A percentile compares a stretch with the other conserved stretches of the same genome.
Conservation (phyloP, 2,113 vertebrate genomes). For the Phyllostomus hastatus region DNA sequence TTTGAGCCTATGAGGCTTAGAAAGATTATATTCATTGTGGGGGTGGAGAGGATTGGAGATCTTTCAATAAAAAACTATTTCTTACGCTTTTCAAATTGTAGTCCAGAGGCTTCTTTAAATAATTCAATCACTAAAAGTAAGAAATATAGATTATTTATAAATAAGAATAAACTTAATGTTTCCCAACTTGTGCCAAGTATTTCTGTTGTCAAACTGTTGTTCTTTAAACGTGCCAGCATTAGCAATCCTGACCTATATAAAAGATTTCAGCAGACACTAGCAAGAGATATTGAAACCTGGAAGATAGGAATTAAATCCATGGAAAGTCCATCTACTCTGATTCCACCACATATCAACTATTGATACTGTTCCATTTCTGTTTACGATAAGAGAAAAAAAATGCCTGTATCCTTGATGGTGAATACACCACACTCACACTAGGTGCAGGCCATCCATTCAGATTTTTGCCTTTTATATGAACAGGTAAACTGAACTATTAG, state of each 20-base stretch:
- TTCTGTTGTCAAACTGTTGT: neutral
- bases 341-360: conserved; percentile 32
- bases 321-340: conserved; percentile 51
- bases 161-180: neutral
- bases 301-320: conserved; percentile 36
- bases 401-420: neutral
- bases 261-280: neutral
- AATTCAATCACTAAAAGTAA: neutral
- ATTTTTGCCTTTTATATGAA: neutral
- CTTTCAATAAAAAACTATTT: neutral
- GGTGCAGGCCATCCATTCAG: neutral
- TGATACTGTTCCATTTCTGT: conserved; percentile 13
- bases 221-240: neutral
- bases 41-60: neutral
- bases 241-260: neutral
- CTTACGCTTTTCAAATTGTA: conserved; percentile 11
- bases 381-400: conserved; percentile 35
- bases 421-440: neutral
- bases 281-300: conserved; percentile 32
- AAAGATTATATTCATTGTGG: neutral
- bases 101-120: neutral
- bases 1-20: neutral
- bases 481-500: neutral
- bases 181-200: neutral
- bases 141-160: neutral